Base-by-base conservation (phyloP, 1,140 invertebrate species). In the Chelonus insularis region DNA sequence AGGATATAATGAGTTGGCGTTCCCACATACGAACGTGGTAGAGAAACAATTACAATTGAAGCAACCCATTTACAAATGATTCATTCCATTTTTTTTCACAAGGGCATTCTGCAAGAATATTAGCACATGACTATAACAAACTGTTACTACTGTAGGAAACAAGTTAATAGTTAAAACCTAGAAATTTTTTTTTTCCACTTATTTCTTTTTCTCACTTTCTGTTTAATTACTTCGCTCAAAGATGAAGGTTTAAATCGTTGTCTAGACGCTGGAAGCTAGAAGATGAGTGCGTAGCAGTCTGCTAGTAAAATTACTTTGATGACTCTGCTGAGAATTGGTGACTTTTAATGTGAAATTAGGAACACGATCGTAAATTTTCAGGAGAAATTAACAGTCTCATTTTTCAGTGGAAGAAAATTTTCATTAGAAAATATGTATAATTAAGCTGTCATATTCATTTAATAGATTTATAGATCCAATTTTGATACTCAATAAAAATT, bases 61-160 rank as follows among this genome's bases (percentile, higher is more conserved):
- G 62, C 61, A 67, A 66, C 57, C 62, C 62, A 63, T 69, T 71
- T 62, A 56, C 34, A 6, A 29, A 71, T 68, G 66, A 69, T 68
- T 68, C 62, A 71, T 66, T 68, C 59, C 58, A 57, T 34, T 34
- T 37, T 57, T 58, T 65, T 39, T 62, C 21, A 14, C 47, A 34
- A 51, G 45, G 20, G 45, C 45, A 12, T 12, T 18, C 14, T 6
- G 11, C 11, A 4, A 16, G 14, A 45, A 45, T 18, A 45, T 45
- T 18, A n/a, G 4, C 9, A 9, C n/a, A n/a, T n/a, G n/a, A n/a
- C 36, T 39, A 18, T 43, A 43, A 2, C 8, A 43, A 43, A 20
- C 21, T n/a, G 3, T 2, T 11, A 48, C n/a, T n/a, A n/a, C 11
- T 11, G n/a, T 48, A n/a, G 18, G 12, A 48, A 16, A 45, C 5